Percentiles rank a stretch among this genome's conserved stretches.
Evolutionary conservation across 2,888 invertebrate species (phyloP).

Genomic region (Schizaphis graminum): DNA sequence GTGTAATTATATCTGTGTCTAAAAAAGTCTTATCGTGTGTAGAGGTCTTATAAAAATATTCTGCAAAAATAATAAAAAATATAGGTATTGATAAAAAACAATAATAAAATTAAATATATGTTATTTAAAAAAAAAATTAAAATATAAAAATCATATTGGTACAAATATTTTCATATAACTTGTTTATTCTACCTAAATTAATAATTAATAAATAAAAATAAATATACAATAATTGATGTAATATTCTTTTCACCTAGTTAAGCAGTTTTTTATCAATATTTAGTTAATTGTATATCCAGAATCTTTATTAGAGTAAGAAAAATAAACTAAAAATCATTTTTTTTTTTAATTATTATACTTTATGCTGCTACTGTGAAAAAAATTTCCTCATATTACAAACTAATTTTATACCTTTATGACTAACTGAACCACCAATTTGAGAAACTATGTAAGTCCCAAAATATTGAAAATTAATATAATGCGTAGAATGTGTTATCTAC

Average conservation of each 20-base stretch:
- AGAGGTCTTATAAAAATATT: conserved; percentile 45
- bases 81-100: background rate
- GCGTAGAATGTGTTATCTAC: too few relatives aligned
- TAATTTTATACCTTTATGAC: too few relatives aligned
- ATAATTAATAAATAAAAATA: background rate
- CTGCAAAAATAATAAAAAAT: conserved; percentile 33
- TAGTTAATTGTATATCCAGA: too few relatives aligned
- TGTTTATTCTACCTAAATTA: background rate
- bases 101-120: background rate
- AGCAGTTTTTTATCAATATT: background rate
- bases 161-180: background rate
- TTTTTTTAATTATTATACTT: too few relatives aligned
- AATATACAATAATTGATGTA: background rate
- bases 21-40: background rate
- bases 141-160: background rate
- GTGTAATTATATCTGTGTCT: conserved; percentile 3
- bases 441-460: too few relatives aligned
- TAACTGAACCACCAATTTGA: too few relatives aligned
- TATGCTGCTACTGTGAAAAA: too few relatives aligned
- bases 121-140: background rate
- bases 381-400: too few relatives aligned
- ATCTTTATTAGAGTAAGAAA: too few relatives aligned
- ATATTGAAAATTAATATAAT: too few relatives aligned
- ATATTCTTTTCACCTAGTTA: background rate
- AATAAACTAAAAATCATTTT: too few relatives aligned